A percentile compares a stretch with the other conserved stretches of the same genome.
phyloP scores from a whole-genome alignment of 1,140 invertebrate species.

The Hycleus phaleratus region DNA sequence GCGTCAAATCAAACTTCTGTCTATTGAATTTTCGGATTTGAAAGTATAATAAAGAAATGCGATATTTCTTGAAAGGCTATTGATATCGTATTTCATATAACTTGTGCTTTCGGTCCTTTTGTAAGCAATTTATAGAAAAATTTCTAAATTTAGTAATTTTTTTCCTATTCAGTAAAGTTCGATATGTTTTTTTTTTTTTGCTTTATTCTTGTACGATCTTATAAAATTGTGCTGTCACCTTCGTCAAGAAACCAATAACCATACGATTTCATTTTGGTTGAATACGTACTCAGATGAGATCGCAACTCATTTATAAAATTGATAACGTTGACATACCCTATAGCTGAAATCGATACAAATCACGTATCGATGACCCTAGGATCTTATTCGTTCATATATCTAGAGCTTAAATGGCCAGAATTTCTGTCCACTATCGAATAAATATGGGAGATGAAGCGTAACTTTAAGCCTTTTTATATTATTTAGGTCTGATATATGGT shows the following conservation, averaged over 20 bases:
- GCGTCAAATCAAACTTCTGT: constrained; percentile 9
- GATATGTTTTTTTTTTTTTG: too few species aligned
- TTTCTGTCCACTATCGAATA: neutral
- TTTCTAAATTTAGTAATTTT: too few species aligned
- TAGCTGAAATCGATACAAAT: constrained; percentile 19
- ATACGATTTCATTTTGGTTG: constrained; percentile 15
- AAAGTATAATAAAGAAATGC: constrained; percentile 6
- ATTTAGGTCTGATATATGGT: constrained; percentile 7
- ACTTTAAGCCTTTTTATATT: constrained; percentile 10
- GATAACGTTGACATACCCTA: constrained; percentile 18
- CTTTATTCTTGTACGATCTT: too few species aligned
- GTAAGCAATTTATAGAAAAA: too few species aligned
- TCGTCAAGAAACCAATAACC: neutral
- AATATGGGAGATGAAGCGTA: constrained; percentile 2
- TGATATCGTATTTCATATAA: constrained; percentile 8
- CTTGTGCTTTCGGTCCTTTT: neutral
- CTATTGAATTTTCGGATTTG: neutral
- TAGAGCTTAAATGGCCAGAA: neutral
- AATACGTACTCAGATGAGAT: constrained; percentile 22
- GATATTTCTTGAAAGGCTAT: constrained; percentile 1
- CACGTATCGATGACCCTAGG: constrained; percentile 9
- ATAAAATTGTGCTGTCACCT: neutral
- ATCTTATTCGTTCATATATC: neutral
- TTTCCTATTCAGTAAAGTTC: too few species aligned
- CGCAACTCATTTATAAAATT: constrained; percentile 23